Conservation (phyloP, 2,797 vertebrate genomes). For the Silurus aristotelis region DNA sequence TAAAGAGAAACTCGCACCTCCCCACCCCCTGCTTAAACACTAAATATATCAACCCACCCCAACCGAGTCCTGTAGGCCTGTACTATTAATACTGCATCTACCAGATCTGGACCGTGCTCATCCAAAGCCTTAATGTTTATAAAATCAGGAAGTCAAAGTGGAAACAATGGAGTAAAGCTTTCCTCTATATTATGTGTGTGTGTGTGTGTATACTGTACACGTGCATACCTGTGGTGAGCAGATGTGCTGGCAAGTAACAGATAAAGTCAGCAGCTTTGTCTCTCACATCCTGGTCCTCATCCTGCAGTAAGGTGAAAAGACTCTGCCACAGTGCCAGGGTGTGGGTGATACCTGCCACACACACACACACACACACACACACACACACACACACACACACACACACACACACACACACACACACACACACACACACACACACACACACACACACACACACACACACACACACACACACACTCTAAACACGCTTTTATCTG, state of each 20-base stretch:
- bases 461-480: background rate
- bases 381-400: background rate
- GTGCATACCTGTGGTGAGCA: conserved; percentile 66
- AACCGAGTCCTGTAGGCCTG: conserved; percentile 30
- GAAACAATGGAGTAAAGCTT: background rate
- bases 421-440: conserved; percentile 12
- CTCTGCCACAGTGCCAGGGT: conserved; percentile 86
- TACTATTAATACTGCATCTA: background rate
- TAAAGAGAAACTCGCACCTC: conserved; percentile 62
- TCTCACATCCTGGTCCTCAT: conserved; percentile 86
- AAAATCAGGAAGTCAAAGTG: background rate
- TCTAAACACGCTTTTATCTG: conserved; percentile 42
- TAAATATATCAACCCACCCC: conserved; percentile 15
- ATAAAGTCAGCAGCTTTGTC: conserved; percentile 82
- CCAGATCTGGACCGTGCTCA: conserved; percentile 18
- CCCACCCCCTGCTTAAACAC: conserved; percentile 35
- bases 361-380: conserved; percentile 31
- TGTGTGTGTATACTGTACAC: conserved; percentile 27
- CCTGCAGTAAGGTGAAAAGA: conserved; percentile 86
- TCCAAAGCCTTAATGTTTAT: background rate
- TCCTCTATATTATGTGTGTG: background rate
- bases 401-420: conserved; percentile 12
- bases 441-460: no score
- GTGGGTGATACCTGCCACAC: conserved; percentile 74
- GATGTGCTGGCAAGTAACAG: conserved; percentile 65